Percentiles rank a stretch among this genome's conserved stretches.
phyloP scores from a whole-genome alignment of 2,888 invertebrate species.

The Dynastes maya region DNA sequence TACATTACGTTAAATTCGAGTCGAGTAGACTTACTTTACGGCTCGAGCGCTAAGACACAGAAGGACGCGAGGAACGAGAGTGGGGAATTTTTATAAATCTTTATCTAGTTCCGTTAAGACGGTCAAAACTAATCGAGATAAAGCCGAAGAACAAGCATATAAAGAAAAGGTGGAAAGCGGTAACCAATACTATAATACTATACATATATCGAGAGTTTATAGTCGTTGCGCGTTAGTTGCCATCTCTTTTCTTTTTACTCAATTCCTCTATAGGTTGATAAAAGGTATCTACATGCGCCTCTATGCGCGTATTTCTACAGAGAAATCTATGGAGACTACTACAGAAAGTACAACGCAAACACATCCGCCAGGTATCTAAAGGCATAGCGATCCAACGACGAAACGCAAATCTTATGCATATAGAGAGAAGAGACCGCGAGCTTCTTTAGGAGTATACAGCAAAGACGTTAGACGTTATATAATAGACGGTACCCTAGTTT shows the following conservation, averaged over 20 bases:
- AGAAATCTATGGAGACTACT: not conserved
- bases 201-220: not conserved
- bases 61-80: not conserved
- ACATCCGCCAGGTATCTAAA: not conserved
- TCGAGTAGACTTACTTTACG: too few relatives aligned
- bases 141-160: conserved; percentile 25
- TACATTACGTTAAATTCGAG: too few relatives aligned
- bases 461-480: not conserved
- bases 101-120: conserved; percentile 43
- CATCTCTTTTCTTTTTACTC: not conserved
- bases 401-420: not conserved
- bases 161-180: conserved; percentile 36
- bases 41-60: not conserved
- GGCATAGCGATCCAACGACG: not conserved
- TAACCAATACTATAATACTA: not conserved
- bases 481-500: conserved; percentile 5
- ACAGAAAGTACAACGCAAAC: not conserved
- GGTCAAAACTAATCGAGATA: conserved; percentile 46
- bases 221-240: not conserved
- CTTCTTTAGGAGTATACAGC: not conserved
- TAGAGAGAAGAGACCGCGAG: conserved; percentile 1
- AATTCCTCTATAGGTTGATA: too few relatives aligned
- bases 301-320: not conserved
- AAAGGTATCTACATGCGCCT: not conserved
- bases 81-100: conserved; percentile 39